Evolutionary conservation across 2,888 invertebrate species (phyloP).

Genomic region (Apamea sordens): DNA sequence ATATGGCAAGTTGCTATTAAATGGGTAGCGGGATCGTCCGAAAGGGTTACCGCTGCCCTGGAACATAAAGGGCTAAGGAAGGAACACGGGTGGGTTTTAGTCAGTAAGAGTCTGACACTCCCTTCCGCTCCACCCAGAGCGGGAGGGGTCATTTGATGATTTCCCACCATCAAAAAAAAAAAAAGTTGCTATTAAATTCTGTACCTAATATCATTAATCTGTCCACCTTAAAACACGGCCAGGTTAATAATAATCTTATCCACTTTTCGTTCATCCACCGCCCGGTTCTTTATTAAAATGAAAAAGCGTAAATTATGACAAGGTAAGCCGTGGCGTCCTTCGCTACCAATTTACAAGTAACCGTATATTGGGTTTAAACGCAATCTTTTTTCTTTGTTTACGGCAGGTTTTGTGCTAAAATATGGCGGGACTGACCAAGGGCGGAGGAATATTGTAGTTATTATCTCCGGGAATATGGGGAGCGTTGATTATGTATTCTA

Average conservation of each 20-base stretch:
- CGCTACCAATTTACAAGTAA: constrained; percentile 58
- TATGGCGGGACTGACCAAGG: constrained; percentile 26
- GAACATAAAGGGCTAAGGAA: too few relatives aligned
- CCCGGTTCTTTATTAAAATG: constrained; percentile 59
- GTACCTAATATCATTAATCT: constrained; percentile 12
- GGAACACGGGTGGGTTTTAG: too few relatives aligned
- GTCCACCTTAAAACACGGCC: constrained; percentile 15
- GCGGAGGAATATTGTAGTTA: constrained; percentile 35
- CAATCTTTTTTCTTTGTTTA: constrained; percentile 56
- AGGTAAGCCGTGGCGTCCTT: constrained; percentile 53
- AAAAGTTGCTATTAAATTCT: neutral
- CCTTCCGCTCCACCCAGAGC: too few relatives aligned
- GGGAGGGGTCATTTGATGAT: too few relatives aligned
- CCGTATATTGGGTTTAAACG: constrained; percentile 60
- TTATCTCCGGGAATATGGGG: constrained; percentile 17
- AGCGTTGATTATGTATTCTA: constrained; percentile 30
- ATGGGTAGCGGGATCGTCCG: too few relatives aligned
- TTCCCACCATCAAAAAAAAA: too few relatives aligned
- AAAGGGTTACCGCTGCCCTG: too few relatives aligned
- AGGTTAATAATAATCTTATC: constrained; percentile 43
- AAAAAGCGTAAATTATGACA: constrained; percentile 62
- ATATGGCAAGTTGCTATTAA: neutral
- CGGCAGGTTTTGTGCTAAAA: constrained; percentile 34
- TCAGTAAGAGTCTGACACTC: too few relatives aligned
- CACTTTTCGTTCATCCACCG: constrained; percentile 42